Evolutionary conservation across 2,113 vertebrate species (phyloP).

Genomic region (Synodontis membranacea): DNA sequence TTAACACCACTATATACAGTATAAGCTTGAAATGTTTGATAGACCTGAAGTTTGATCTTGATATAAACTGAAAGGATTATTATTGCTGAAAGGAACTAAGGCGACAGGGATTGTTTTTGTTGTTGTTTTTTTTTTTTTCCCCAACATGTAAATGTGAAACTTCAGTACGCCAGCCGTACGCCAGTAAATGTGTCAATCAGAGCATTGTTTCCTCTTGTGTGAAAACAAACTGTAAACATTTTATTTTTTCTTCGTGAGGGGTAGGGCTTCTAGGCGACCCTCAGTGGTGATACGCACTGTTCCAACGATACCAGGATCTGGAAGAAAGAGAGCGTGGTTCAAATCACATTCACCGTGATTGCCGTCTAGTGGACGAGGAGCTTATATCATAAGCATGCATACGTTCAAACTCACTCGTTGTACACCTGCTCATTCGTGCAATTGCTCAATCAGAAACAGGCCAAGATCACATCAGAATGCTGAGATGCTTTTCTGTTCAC

Average conservation of each 20-base stretch:
- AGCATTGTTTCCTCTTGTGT: slow-evolving; percentile 24
- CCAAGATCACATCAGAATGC: not conserved
- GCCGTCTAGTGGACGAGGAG: not conserved
- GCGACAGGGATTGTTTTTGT: not conserved
- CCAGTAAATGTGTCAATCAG: slow-evolving; percentile 29
- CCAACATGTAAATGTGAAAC: slow-evolving; percentile 4
- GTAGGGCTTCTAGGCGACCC: not conserved
- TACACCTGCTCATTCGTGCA: not conserved
- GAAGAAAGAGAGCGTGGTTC: slow-evolving; percentile 7
- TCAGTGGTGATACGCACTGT: slow-evolving; percentile 71
- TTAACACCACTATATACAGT: not conserved
- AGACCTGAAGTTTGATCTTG: not conserved
- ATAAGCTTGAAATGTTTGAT: not conserved
- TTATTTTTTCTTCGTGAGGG: not conserved
- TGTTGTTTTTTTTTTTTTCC: slow-evolving; percentile 6
- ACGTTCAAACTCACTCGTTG: not conserved
- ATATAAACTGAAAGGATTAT: slow-evolving; percentile 4
- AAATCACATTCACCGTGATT: not conserved
- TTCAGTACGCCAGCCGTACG: slow-evolving; percentile 12
- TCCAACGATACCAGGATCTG: slow-evolving; percentile 77
- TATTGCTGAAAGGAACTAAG: not conserved
- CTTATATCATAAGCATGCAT: not conserved
- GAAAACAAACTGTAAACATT: slow-evolving; percentile 46
- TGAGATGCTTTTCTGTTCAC: not conserved
- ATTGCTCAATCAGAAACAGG: not conserved